These are phyloP conservation scores for Drosophila prostipennis DNA, from an alignment of 2,888 invertebrate genomes.

Conservation along the genomic window DNA sequence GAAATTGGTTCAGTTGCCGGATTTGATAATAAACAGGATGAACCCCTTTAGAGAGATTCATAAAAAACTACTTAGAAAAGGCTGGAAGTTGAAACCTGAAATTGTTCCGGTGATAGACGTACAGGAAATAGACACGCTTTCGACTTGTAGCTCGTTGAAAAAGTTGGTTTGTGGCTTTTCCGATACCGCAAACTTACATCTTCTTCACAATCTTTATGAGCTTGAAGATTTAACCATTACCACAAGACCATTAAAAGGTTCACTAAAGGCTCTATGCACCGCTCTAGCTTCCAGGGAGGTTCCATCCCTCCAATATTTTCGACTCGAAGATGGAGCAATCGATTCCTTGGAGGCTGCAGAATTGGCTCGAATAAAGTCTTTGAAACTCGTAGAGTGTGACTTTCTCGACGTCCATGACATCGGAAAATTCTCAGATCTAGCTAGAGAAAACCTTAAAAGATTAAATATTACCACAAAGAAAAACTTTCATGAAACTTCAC, in stretches of 20 bases:
- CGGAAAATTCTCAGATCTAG: background rate
- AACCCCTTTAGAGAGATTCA: background rate
- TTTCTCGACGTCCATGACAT: background rate
- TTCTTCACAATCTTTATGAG: background rate
- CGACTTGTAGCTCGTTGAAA: background rate
- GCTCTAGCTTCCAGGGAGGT: background rate
- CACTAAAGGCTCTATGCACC: background rate
- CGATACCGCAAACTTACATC: conserved; percentile 6
- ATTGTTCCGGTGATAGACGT: background rate
- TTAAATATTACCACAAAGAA: background rate
- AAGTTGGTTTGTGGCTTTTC: background rate
- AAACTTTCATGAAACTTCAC: background rate
- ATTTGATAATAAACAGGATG: background rate
- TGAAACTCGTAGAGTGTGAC: background rate
- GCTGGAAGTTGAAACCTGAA: background rate
- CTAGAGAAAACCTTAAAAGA: background rate
- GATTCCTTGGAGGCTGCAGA: background rate
- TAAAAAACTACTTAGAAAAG: background rate
- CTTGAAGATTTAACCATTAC: background rate
- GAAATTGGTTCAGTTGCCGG: background rate
- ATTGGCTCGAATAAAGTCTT: background rate
- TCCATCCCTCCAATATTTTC: background rate
- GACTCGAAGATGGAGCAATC: background rate
- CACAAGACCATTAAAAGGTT: background rate
- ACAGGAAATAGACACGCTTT: background rate